Evolutionary conservation across 2,797 vertebrate species (phyloP).

Genomic region (Dromococcyx pavoninus): DNA sequence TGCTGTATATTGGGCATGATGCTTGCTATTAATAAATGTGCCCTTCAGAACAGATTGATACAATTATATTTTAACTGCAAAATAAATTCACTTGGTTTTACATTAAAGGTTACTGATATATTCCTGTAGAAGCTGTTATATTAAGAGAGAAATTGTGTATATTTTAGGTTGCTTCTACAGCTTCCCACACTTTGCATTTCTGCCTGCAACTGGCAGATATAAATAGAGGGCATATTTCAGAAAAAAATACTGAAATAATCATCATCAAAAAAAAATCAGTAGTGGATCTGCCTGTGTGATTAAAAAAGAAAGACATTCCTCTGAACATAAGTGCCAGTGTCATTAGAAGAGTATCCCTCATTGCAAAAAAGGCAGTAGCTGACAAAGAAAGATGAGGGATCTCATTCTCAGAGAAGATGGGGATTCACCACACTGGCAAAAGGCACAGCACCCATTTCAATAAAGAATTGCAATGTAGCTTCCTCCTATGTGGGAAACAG

Average conservation of each 20-base stretch:
- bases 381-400: conserved; percentile 16
- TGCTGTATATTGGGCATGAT: background rate
- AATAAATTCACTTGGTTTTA: background rate
- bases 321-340: conserved; percentile 1
- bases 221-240: background rate
- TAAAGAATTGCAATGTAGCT: background rate
- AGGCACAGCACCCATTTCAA: background rate
- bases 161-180: background rate
- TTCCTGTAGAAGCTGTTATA: background rate
- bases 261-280: background rate
- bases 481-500: background rate
- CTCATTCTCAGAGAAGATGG: background rate
- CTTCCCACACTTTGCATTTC: conserved; percentile 1
- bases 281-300: background rate
- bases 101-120: background rate
- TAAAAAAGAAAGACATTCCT: conserved; percentile 17
- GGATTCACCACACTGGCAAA: background rate
- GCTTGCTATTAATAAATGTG: background rate
- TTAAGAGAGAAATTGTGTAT: background rate
- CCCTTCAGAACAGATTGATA: background rate
- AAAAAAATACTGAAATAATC: background rate
- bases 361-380: background rate
- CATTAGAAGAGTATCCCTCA: background rate
- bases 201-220: background rate
- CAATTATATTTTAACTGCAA: background rate